Evolutionary conservation across 1,140 invertebrate species (phyloP).

Genomic region (Drosophila virilis): DNA sequence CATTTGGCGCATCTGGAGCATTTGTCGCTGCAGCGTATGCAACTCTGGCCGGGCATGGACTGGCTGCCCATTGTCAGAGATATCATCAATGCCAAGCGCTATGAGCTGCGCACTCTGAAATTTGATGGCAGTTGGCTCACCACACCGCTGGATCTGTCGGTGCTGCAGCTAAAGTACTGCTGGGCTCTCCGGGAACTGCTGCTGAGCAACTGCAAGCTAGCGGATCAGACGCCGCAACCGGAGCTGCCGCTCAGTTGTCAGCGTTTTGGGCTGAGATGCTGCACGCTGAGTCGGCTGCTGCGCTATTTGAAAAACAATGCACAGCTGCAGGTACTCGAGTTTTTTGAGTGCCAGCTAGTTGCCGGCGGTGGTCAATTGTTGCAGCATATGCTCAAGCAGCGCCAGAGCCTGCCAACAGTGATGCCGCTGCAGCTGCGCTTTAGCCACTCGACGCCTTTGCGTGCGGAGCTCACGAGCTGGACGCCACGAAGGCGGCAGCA

Average conservation of each 20-base stretch:
- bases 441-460: slow-evolving; percentile 27
- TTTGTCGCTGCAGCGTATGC: slow-evolving; percentile 42
- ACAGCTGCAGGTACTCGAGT: slow-evolving; percentile 28
- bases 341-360: slow-evolving; percentile 33
- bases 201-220: slow-evolving; percentile 50
- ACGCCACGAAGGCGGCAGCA: not conserved
- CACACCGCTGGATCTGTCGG: slow-evolving; percentile 22
- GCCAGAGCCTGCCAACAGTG: slow-evolving; percentile 4
- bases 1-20: slow-evolving; percentile 22
- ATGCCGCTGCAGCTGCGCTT: slow-evolving; percentile 21
- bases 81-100: slow-evolving; percentile 43
- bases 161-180: slow-evolving; percentile 41
- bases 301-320: not conserved
- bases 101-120: slow-evolving; percentile 19
- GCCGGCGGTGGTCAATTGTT: not conserved
- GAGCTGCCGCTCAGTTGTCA: slow-evolving; percentile 44
- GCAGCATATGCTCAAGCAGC: slow-evolving; percentile 11
- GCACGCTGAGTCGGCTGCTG: slow-evolving; percentile 13
- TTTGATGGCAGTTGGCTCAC: slow-evolving; percentile 51
- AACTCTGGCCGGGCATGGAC: slow-evolving; percentile 25
- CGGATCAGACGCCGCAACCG: not conserved
- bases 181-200: slow-evolving; percentile 42
- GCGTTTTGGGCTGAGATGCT: slow-evolving; percentile 23
- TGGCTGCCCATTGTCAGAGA: slow-evolving; percentile 41
- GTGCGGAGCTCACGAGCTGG: slow-evolving; percentile 40